phyloP scores from a whole-genome alignment of 2,888 invertebrate genomes.

The Mallateleia sp. region DNA sequence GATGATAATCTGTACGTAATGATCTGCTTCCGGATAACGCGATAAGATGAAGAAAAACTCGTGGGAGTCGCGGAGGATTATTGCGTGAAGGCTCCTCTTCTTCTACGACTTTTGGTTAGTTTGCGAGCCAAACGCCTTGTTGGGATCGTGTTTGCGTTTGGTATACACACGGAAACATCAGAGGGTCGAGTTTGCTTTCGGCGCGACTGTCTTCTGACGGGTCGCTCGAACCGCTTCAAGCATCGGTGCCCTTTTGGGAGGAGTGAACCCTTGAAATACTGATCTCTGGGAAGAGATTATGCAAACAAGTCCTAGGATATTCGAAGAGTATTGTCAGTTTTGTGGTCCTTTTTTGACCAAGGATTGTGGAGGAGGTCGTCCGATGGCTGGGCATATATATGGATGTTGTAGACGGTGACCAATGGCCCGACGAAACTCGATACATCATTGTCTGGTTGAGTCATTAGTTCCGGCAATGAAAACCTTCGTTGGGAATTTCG shows the following conservation, averaged over 20 bases:
- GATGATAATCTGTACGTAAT: constrained; percentile 72
- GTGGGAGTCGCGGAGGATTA: constrained; percentile 53
- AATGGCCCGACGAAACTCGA: constrained; percentile 16
- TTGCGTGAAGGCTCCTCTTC: constrained; percentile 27
- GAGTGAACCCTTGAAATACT: constrained; percentile 34
- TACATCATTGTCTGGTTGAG: constrained; percentile 35
- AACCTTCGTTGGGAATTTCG: neutral
- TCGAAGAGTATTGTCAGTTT: constrained; percentile 40
- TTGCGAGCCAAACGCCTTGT: constrained; percentile 32
- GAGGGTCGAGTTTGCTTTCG: constrained; percentile 82
- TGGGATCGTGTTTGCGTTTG: constrained; percentile 81
- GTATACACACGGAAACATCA: constrained; percentile 85
- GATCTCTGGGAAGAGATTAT: constrained; percentile 75
- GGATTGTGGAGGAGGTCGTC: constrained; percentile 13
- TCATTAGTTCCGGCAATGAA: constrained; percentile 17
- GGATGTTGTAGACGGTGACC: constrained; percentile 25
- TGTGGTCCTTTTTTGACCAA: constrained; percentile 33
- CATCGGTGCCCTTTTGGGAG: constrained; percentile 37
- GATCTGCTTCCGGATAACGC: constrained; percentile 69
- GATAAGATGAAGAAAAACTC: constrained; percentile 57
- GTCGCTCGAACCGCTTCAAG: constrained; percentile 21
- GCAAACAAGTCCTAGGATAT: constrained; percentile 58
- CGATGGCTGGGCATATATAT: neutral
- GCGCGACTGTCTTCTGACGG: constrained; percentile 69
- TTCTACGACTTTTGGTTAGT: constrained; percentile 40